Conservation (phyloP, 2,888 invertebrate species). For the Leptopilina drosophilae region DNA sequence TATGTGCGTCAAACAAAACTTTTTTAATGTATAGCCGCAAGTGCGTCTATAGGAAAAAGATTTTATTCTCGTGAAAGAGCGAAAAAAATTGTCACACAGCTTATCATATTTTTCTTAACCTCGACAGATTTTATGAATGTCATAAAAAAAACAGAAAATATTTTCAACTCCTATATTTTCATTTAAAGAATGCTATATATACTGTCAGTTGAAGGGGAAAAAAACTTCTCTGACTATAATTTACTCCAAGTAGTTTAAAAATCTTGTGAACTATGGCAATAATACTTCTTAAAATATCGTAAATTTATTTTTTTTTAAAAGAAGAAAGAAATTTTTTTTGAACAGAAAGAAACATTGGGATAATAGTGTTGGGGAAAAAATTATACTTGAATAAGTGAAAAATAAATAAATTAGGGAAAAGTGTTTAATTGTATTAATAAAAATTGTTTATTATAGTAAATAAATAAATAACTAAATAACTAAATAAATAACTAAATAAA, state of each 20-base stretch:
- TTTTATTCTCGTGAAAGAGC: neutral
- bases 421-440: no score
- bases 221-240: slow-evolving; percentile 9
- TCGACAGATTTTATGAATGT: slow-evolving; percentile 15
- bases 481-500: no score
- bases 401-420: no score
- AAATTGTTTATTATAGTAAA: no score
- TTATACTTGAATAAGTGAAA: no score
- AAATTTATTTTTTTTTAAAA: slow-evolving; percentile 6
- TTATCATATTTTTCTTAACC: slow-evolving; percentile 20
- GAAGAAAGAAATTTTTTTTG: neutral
- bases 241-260: neutral
- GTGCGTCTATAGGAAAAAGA: neutral
- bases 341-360: neutral
- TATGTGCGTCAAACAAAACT: no score
- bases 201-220: neutral
- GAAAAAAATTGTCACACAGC: neutral
- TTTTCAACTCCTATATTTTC: slow-evolving; percentile 14
- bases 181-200: neutral
- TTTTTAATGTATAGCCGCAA: neutral
- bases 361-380: neutral
- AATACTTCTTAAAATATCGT: neutral
- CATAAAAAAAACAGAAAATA: slow-evolving; percentile 6
- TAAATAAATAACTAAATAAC: no score
- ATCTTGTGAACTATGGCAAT: neutral